phyloP scores from a whole-genome alignment of 64 coral and sea anemone genomes.

The Pocillopora damicornis region DNA sequence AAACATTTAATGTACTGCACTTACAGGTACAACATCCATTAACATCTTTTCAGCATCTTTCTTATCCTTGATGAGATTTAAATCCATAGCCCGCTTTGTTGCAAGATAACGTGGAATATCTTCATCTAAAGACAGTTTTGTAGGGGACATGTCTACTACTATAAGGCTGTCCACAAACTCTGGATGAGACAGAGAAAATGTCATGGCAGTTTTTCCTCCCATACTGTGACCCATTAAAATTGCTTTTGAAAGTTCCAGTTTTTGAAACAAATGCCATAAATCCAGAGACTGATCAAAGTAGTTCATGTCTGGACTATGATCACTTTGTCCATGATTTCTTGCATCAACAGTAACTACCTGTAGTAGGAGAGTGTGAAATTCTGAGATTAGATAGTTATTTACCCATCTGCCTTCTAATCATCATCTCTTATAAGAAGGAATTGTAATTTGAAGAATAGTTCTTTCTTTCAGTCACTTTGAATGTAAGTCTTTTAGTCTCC shows the following conservation, averaged over 20 bases:
- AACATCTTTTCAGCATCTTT: constrained; percentile 81
- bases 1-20: constrained; percentile 6
- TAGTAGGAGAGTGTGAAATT: neutral
- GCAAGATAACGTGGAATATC: constrained; percentile 70
- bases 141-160: constrained; percentile 68
- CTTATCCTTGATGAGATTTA: constrained; percentile 59
- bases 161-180: constrained; percentile 73
- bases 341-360: constrained; percentile 85
- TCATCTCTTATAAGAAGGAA: too few species aligned
- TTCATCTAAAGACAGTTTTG: constrained; percentile 45
- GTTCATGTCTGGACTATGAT: constrained; percentile 70
- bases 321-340: constrained; percentile 92
- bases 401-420: too few species aligned
- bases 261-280: constrained; percentile 51
- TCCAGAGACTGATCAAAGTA: constrained; percentile 69
- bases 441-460: too few species aligned
- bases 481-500: too few species aligned
- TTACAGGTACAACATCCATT: constrained; percentile 65
- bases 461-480: too few species aligned
- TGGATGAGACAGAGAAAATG: constrained; percentile 70
- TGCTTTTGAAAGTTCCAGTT: constrained; percentile 70
- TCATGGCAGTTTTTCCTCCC: constrained; percentile 95
- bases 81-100: constrained; percentile 71
- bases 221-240: constrained; percentile 94
- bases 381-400: neutral